phyloP scores from a whole-genome alignment of 2,113 vertebrate genomes.

The Cyprinodon variegatus region DNA sequence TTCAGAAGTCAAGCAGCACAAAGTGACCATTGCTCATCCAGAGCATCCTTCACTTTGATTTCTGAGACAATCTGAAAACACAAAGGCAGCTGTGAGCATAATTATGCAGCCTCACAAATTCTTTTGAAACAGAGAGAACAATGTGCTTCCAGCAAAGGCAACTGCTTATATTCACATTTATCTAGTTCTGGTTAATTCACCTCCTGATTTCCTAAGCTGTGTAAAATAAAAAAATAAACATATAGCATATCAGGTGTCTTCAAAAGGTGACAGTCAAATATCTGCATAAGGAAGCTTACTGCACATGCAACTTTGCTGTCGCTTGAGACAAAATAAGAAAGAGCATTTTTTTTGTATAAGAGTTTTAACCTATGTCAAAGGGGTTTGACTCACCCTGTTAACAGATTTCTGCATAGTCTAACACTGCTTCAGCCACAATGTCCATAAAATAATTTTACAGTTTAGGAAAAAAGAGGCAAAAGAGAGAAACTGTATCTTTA shows the following conservation, averaged over 20 bases:
- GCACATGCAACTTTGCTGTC: slow-evolving; percentile 54
- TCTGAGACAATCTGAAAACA: slow-evolving; percentile 28
- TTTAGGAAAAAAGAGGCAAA: slow-evolving; percentile 3
- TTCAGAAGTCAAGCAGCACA: slow-evolving; percentile 14
- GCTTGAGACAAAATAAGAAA: slow-evolving; percentile 28
- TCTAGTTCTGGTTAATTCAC: slow-evolving; percentile 34
- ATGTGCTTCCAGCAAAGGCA: slow-evolving; percentile 13
- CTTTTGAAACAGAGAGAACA: slow-evolving; percentile 56
- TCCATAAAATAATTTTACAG: slow-evolving; percentile 18
- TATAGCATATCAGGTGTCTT: slow-evolving; percentile 54
- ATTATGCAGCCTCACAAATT: slow-evolving; percentile 27
- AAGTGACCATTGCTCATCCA: slow-evolving; percentile 17
- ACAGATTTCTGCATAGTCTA: slow-evolving; percentile 68
- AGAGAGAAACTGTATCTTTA: slow-evolving; percentile 26
- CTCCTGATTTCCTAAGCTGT: slow-evolving; percentile 19
- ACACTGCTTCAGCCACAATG: slow-evolving; percentile 44
- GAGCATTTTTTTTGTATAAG: slow-evolving; percentile 8
- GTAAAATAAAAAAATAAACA: slow-evolving; percentile 56
- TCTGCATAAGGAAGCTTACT: slow-evolving; percentile 40
- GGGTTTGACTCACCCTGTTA: slow-evolving; percentile 12
- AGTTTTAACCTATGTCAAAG: slow-evolving; percentile 11
- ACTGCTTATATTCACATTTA: slow-evolving; percentile 22
- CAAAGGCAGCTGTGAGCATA: slow-evolving; percentile 29
- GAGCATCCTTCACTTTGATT: slow-evolving; percentile 19
- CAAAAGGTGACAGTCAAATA: slow-evolving; percentile 29